Conservation (phyloP, 2,797 vertebrate genomes). For the Sternarchorhynchus goeldii region DNA sequence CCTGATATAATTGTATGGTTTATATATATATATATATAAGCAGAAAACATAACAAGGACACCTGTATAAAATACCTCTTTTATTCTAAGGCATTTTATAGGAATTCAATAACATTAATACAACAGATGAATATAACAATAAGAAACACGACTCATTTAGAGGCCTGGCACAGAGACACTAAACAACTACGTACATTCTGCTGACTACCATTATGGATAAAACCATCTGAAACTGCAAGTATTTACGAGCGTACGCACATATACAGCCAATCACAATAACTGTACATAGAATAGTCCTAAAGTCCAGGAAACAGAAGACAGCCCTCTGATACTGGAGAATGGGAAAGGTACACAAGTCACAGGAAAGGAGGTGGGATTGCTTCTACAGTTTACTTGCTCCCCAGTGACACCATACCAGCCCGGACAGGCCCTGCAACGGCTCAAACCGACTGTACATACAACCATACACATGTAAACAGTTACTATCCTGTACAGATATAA, state of each 20-base stretch:
- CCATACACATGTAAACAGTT: conserved; percentile 9
- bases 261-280: conserved; percentile 6
- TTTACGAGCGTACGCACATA: conserved; percentile 14
- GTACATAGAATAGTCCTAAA: neutral
- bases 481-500: conserved; percentile 11
- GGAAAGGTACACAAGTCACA: neutral
- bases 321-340: neutral
- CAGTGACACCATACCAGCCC: neutral
- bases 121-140: neutral
- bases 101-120: neutral
- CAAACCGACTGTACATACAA: neutral
- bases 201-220: conserved; percentile 17
- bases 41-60: neutral
- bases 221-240: conserved; percentile 23
- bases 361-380: neutral
- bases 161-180: conserved; percentile 31
- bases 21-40: too few species aligned
- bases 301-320: neutral
- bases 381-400: neutral
- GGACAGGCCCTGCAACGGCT: neutral
- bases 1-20: too few species aligned
- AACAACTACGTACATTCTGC: neutral
- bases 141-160: conserved; percentile 44
- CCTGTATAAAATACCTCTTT: conserved; percentile 10
- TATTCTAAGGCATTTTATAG: conserved; percentile 11